phyloP scores from a whole-genome alignment of 2,797 vertebrate genomes.

The Otus scops region DNA sequence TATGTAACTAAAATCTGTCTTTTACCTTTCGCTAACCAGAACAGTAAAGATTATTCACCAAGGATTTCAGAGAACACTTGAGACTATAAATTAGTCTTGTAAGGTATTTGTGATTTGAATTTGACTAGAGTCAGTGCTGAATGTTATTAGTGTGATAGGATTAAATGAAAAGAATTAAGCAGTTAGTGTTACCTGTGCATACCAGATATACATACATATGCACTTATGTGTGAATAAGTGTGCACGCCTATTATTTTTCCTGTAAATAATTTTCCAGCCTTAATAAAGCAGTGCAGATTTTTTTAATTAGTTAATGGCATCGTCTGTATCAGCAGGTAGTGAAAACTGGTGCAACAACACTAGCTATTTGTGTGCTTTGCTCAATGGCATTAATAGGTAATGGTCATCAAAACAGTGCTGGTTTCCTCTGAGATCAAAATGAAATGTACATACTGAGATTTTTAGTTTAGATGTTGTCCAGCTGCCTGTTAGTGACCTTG shows the following conservation, averaged over 20 bases:
- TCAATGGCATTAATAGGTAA: not conserved
- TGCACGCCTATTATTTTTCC: not conserved
- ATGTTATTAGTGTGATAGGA: not conserved
- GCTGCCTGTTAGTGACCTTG: not conserved
- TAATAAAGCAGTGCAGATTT: not conserved
- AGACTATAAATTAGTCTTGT: constrained; percentile 3
- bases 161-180: not conserved
- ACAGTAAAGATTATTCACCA: not conserved
- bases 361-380: not conserved
- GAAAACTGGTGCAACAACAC: not conserved
- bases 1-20: not conserved
- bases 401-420: not conserved
- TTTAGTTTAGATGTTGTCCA: not conserved
- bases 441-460: not conserved
- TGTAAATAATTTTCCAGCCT: not conserved
- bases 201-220: too few species aligned
- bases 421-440: not conserved
- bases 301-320: not conserved
- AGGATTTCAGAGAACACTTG: not conserved
- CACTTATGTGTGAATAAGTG: not conserved
- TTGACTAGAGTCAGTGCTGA: not conserved
- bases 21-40: not conserved
- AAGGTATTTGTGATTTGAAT: not conserved
- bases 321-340: not conserved
- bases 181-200: not conserved